phyloP scores from a whole-genome alignment of 2,113 vertebrate genomes.

The Meles meles region DNA sequence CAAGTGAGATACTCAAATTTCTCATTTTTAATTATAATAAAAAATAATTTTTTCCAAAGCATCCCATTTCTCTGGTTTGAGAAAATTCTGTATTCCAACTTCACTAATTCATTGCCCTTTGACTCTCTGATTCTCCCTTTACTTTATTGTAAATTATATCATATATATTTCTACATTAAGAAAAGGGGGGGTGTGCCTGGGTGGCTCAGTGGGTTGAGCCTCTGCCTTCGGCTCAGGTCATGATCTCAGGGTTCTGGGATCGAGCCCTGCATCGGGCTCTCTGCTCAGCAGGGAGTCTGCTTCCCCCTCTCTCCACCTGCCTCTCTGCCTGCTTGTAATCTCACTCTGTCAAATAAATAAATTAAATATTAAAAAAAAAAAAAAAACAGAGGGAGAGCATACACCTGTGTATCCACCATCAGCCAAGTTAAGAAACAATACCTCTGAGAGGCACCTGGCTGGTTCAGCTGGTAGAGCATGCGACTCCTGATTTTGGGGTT shows the following conservation, averaged over 20 bases:
- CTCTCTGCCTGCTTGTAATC: too few relatives aligned
- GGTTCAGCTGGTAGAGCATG: background rate
- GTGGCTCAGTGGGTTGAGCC: too few relatives aligned
- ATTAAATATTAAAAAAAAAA: too few relatives aligned
- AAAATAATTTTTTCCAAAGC: background rate
- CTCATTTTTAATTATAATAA: background rate
- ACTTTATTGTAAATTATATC: background rate
- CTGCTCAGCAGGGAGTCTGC: too few relatives aligned
- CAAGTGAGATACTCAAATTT: background rate
- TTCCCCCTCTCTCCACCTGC: too few relatives aligned
- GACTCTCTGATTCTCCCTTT: background rate
- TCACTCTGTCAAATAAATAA: too few relatives aligned
- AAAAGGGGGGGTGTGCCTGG: background rate
- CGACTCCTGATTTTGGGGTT: background rate
- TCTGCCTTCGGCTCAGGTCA: too few relatives aligned
- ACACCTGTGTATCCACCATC: background rate
- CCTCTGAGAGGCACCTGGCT: background rate
- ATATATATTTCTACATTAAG: background rate
- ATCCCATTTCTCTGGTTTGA: background rate
- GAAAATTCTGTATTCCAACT: constrained; percentile 15
- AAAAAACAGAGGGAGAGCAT: background rate
- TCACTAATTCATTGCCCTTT: background rate
- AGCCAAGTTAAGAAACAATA: background rate
- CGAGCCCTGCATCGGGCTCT: too few relatives aligned
- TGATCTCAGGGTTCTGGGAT: too few relatives aligned